phyloP scores from a whole-genome alignment of 2,797 vertebrate species.

The Gymnothorax javanicus region DNA sequence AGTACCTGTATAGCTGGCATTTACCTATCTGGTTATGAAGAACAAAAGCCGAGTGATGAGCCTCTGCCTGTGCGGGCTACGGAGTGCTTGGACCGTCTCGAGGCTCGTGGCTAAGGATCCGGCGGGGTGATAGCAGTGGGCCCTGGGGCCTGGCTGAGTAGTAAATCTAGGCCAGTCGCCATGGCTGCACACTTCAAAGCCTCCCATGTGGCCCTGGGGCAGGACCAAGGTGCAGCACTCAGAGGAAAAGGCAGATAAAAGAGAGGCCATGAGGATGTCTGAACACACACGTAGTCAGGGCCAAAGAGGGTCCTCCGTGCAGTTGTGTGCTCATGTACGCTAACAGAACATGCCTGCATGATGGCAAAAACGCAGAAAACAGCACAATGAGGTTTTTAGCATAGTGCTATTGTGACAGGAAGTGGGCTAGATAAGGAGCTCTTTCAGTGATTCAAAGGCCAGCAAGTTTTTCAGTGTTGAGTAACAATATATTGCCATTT shows the following conservation, averaged over 20 bases:
- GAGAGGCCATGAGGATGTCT: neutral
- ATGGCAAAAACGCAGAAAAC: neutral
- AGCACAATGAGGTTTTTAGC: neutral
- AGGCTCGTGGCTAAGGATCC: neutral
- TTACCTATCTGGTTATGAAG: slow-evolving; percentile 31
- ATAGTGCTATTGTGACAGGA: neutral
- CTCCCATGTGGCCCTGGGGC: neutral
- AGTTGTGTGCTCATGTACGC: neutral
- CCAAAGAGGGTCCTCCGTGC: neutral
- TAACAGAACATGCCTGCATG: neutral
- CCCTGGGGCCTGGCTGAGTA: neutral
- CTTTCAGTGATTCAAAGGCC: neutral
- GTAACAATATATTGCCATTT: neutral
- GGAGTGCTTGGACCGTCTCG: neutral
- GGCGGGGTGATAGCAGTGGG: neutral
- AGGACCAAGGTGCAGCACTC: neutral
- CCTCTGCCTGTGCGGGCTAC: neutral
- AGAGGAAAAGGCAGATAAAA: slow-evolving; percentile 2
- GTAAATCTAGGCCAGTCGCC: neutral
- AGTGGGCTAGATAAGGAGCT: neutral
- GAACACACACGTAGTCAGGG: neutral
- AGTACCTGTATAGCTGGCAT: slow-evolving; percentile 11
- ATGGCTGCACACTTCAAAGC: slow-evolving; percentile 4
- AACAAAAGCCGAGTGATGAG: slow-evolving; percentile 19
- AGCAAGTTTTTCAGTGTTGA: neutral